Percentiles rank a stretch among this genome's conserved stretches.
phyloP scores from a whole-genome alignment of 2,797 vertebrate genomes.

The Paedocypris micromegethes region DNA sequence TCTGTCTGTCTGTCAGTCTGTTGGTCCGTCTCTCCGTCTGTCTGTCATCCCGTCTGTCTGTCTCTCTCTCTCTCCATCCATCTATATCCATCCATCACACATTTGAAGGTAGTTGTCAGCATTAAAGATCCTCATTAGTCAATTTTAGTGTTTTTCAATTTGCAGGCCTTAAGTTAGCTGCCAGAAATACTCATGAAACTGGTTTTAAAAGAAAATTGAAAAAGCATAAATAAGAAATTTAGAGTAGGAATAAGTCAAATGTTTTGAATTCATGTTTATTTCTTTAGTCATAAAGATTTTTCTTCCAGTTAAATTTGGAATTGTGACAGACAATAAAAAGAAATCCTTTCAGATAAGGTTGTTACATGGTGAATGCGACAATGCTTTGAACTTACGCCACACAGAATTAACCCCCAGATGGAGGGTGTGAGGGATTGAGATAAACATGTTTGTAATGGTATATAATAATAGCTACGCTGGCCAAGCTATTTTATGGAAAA shows the following conservation, averaged over 20 bases:
- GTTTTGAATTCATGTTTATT: conserved; percentile 30
- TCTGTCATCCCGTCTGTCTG: too few species aligned
- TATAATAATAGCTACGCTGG: conserved; percentile 69
- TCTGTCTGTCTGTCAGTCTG: too few species aligned
- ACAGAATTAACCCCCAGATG: conserved; percentile 57
- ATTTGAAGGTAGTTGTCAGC: too few species aligned
- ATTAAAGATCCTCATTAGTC: too few species aligned
- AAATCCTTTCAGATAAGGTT: conserved; percentile 57
- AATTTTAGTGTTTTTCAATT: too few species aligned
- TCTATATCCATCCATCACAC: too few species aligned
- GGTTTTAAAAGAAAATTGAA: conserved; percentile 20
- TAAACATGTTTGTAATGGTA: conserved; percentile 75
- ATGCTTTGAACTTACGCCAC: conserved; percentile 69
- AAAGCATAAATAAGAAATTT: conserved; percentile 22
- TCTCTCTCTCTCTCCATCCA: too few species aligned
- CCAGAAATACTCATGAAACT: background rate
- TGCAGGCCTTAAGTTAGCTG: too few species aligned
- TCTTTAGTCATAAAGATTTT: conserved; percentile 42
- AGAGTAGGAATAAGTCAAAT: conserved; percentile 26
- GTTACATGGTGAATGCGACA: conserved; percentile 64
- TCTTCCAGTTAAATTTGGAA: conserved; percentile 53
- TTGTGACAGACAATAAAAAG: conserved; percentile 55
- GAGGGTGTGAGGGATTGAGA: conserved; percentile 61
- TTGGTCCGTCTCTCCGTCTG: too few species aligned
- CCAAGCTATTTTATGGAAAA: conserved; percentile 22